A percentile compares a stretch with the other conserved stretches of the same genome.
These are phyloP conservation scores for Spatulosminthurus flaviceps DNA, from an alignment of 2,888 invertebrate genomes.

Conservation along the genomic window DNA sequence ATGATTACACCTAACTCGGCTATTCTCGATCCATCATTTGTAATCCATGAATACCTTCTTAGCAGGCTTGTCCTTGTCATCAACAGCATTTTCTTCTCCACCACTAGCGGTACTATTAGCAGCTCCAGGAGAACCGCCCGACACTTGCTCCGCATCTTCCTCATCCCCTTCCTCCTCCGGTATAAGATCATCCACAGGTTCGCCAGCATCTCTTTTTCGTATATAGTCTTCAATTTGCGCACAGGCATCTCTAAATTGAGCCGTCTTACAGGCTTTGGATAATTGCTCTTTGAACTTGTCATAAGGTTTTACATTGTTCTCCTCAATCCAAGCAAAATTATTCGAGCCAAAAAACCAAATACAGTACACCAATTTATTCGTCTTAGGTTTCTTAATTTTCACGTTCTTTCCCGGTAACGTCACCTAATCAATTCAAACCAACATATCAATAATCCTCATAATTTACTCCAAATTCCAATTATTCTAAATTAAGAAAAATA, in stretches of 20 bases:
- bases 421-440: conserved; percentile 73
- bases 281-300: conserved; percentile 81
- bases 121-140: conserved; percentile 12
- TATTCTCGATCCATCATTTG: background rate
- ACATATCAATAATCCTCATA: conserved; percentile 35
- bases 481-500: conserved; percentile 1
- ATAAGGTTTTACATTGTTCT: conserved; percentile 83
- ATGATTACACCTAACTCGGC: background rate
- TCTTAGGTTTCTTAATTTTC: conserved; percentile 78
- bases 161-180: conserved; percentile 22
- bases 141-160: conserved; percentile 32
- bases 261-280: conserved; percentile 78
- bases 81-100: conserved; percentile 29
- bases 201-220: conserved; percentile 54
- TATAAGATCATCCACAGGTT: conserved; percentile 49
- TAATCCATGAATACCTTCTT: background rate
- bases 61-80: conserved; percentile 36
- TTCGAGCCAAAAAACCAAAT: conserved; percentile 95
- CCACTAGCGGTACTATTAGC: conserved; percentile 26
- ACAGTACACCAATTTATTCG: conserved; percentile 81
- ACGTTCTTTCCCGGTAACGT: conserved; percentile 76
- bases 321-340: conserved; percentile 91
- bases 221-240: conserved; percentile 82
- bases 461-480: background rate
- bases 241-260: conserved; percentile 81